Base-by-base conservation (phyloP, 1,140 invertebrate species). In the Polyergus mexicanus region DNA sequence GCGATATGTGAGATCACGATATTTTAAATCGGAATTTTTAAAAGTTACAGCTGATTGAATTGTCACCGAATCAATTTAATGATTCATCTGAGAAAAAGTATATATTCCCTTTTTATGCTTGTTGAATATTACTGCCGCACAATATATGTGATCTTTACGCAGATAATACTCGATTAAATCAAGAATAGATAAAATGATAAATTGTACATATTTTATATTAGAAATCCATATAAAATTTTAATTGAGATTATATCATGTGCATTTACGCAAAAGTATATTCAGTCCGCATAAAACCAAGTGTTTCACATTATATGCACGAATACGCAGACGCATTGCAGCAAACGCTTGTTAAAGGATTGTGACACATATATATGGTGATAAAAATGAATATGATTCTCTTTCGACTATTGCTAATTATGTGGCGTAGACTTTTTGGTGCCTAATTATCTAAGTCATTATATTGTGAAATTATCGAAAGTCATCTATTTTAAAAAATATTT, bases 121-220 rank as follows among this genome's bases (percentile, higher is more conserved):
- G 32, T 68, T 80, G 16, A 68, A 68, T 68, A 54, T 80, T 68
- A 54, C 44, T 66, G 76, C 76, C 60, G n/a, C 28, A 68, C 51
- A 66, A 38, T 54, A 19, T 38, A 80, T 41, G 22, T 66, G n/a
- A 54, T 35, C 25, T 78, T 38, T 80, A 68, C 13, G 3, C 8
- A 38, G 22, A 68, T 68, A 56, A 68, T 2, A n/a, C 62, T 51
- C 38, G n/a, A 78, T 80, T 28, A 68, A 66, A 66, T 78, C 76
- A 51, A 65, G 76, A 63, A 19, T 1, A 16, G 2, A 13, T 77
- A 25, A 32, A 51, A 7, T 32, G 56, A 54, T 38, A 68, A 68
- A 54, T 22, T 35, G 4, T n/a, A 44, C 13, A 38, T 80, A 38
- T 32, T 54, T 38, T 54, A 16, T 13, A 7, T 56, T 51, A 66